These are phyloP conservation scores for Ceratoteleas bidentatus DNA, from an alignment of 1,140 invertebrate genomes.

Conservation along the genomic window DNA sequence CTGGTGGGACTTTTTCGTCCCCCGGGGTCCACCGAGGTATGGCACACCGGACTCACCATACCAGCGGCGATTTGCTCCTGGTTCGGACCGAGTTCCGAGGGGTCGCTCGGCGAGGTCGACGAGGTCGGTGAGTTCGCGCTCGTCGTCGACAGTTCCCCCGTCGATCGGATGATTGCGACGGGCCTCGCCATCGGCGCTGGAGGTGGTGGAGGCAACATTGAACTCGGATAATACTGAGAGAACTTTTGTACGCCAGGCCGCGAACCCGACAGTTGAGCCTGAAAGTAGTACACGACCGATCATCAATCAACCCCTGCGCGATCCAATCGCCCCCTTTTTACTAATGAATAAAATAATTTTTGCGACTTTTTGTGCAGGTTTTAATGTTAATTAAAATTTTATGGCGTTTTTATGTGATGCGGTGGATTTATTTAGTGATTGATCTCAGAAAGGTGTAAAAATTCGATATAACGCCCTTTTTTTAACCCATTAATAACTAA, in stretches of 20 bases:
- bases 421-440: too few relatives aligned
- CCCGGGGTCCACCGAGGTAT: slow-evolving; percentile 80
- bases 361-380: too few relatives aligned
- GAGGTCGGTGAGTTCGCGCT: slow-evolving; percentile 82
- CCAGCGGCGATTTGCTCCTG: slow-evolving; percentile 80
- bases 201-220: slow-evolving; percentile 97
- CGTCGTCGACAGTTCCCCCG: slow-evolving; percentile 83
- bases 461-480: too few relatives aligned
- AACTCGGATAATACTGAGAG: slow-evolving; percentile 93
- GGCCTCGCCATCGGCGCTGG: slow-evolving; percentile 97
- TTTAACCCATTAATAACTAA: too few relatives aligned
- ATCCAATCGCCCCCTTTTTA: slow-evolving; percentile 50
- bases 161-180: slow-evolving; percentile 96
- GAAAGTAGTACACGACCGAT: slow-evolving; percentile 80
- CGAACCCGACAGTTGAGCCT: slow-evolving; percentile 83
- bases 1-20: slow-evolving; percentile 79
- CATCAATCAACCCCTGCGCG: slow-evolving; percentile 74
- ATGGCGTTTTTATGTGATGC: too few relatives aligned
- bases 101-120: slow-evolving; percentile 83
- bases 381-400: too few relatives aligned
- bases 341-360: too few relatives aligned
- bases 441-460: too few relatives aligned
- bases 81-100: slow-evolving; percentile 72
- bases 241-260: slow-evolving; percentile 85
- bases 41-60: slow-evolving; percentile 78